These are phyloP conservation scores for Fabriciana adippe DNA, from an alignment of 2,888 invertebrate genomes.

Conservation along the genomic window DNA sequence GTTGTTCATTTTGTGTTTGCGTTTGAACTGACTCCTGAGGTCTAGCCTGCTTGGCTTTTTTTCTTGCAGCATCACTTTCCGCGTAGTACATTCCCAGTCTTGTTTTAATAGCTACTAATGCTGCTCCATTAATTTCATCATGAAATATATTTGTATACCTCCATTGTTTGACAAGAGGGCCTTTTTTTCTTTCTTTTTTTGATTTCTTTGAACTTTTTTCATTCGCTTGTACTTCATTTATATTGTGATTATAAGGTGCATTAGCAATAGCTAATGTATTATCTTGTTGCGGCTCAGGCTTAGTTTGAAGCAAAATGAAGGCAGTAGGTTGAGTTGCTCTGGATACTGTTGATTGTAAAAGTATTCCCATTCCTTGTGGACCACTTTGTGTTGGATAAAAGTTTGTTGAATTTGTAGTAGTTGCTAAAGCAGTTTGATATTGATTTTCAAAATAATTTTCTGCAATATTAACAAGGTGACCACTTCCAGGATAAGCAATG, in stretches of 20 bases:
- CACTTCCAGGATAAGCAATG: constrained; percentile 72
- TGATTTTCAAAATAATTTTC: constrained; percentile 79
- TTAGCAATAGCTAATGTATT: constrained; percentile 59
- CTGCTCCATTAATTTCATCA: constrained; percentile 80
- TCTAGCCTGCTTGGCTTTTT: constrained; percentile 72
- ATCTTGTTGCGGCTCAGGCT: constrained; percentile 66
- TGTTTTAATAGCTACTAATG: constrained; percentile 78
- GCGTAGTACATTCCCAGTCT: constrained; percentile 79
- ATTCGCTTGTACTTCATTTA: constrained; percentile 46
- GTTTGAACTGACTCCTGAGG: constrained; percentile 60
- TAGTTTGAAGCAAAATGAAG: constrained; percentile 72
- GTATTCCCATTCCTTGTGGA: constrained; percentile 70
- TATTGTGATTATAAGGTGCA: constrained; percentile 52
- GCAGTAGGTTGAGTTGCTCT: constrained; percentile 68
- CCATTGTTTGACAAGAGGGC: constrained; percentile 81
- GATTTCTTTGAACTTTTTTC: constrained; percentile 58
- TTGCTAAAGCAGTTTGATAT: constrained; percentile 66
- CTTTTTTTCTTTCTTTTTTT: constrained; percentile 72
- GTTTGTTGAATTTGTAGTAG: constrained; percentile 61
- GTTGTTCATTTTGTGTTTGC: constrained; percentile 59
- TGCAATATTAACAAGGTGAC: constrained; percentile 75
- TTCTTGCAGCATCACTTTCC: constrained; percentile 76
- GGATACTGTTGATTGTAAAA: constrained; percentile 66
- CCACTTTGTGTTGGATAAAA: constrained; percentile 75
- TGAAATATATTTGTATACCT: constrained; percentile 81